Evolutionary conservation across 2,113 vertebrate genomes (phyloP).

Genomic region (Pyrgilauda ruficollis): DNA sequence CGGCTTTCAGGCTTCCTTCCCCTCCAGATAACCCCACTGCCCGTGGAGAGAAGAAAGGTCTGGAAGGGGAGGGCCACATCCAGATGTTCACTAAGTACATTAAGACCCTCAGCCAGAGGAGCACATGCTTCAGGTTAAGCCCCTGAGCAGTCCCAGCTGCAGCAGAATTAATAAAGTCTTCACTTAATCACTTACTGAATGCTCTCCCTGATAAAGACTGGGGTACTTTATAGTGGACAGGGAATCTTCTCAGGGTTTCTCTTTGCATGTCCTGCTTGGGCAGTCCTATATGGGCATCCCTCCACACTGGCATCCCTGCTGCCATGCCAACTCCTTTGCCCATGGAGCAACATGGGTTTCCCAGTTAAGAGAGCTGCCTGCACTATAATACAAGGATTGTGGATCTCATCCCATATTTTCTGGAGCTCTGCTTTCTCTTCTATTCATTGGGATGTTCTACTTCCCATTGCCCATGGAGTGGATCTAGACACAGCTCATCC

Average conservation of each 20-base stretch:
- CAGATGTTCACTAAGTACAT: conserved; percentile 54
- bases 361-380: not conserved
- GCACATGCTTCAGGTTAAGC: conserved; percentile 65
- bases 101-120: conserved; percentile 39
- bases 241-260: not conserved
- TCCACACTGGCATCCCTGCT: accelerated
- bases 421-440: not conserved
- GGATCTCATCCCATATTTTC: not conserved
- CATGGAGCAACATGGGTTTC: accelerated
- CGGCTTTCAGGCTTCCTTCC: conserved; percentile 54
- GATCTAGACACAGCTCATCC: not conserved
- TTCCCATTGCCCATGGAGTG: not conserved
- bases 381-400: accelerated
- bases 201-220: not conserved
- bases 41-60: conserved; percentile 40
- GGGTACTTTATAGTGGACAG: not conserved
- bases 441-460: not conserved
- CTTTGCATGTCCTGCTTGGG: not conserved
- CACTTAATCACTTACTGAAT: conserved; percentile 16
- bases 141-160: conserved; percentile 58
- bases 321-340: not conserved
- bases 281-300: not conserved
- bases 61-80: not conserved
- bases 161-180: conserved; percentile 41
- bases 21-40: conserved; percentile 50